These are phyloP conservation scores for Opisthograptis luteolata DNA, from an alignment of 2,888 invertebrate genomes.

Conservation along the genomic window DNA sequence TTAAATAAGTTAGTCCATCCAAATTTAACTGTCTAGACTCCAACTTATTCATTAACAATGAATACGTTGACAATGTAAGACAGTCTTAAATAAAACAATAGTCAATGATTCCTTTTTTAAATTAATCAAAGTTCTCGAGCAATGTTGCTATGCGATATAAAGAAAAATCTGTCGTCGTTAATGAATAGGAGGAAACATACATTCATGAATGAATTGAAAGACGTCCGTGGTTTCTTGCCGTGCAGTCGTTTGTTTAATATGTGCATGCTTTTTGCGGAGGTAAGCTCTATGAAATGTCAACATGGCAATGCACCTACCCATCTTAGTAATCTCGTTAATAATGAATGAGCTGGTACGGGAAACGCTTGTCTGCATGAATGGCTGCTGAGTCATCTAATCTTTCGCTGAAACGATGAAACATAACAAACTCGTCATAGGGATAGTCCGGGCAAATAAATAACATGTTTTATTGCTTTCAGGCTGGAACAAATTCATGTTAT, in stretches of 20 bases:
- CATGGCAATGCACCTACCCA: conserved; percentile 28
- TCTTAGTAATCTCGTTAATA: conserved; percentile 37
- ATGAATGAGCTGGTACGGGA: conserved; percentile 48
- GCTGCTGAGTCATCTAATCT: conserved; percentile 59
- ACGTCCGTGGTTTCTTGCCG: conserved; percentile 15
- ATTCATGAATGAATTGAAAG: conserved; percentile 18
- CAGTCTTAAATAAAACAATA: conserved; percentile 13
- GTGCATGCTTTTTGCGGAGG: conserved; percentile 29
- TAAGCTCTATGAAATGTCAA: conserved; percentile 30
- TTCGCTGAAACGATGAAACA: conserved; percentile 73
- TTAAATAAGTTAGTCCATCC: not conserved
- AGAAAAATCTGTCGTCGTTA: not conserved
- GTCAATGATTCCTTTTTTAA: conserved; percentile 9
- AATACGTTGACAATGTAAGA: not conserved
- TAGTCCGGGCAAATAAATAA: conserved; percentile 46
- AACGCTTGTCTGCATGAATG: conserved; percentile 57
- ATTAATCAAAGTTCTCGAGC: not conserved
- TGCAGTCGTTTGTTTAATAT: conserved; percentile 28
- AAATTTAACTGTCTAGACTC: conserved; percentile 15
- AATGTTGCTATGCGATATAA: conserved; percentile 13
- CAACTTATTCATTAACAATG: conserved; percentile 1
- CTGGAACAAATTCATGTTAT: conserved; percentile 22
- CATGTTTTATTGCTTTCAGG: conserved; percentile 36
- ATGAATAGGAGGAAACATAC: conserved; percentile 3
- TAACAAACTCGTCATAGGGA: conserved; percentile 48